These are phyloP conservation scores for Oreochromis grahami DNA, from an alignment of 2,797 vertebrate genomes.

Conservation along the genomic window DNA sequence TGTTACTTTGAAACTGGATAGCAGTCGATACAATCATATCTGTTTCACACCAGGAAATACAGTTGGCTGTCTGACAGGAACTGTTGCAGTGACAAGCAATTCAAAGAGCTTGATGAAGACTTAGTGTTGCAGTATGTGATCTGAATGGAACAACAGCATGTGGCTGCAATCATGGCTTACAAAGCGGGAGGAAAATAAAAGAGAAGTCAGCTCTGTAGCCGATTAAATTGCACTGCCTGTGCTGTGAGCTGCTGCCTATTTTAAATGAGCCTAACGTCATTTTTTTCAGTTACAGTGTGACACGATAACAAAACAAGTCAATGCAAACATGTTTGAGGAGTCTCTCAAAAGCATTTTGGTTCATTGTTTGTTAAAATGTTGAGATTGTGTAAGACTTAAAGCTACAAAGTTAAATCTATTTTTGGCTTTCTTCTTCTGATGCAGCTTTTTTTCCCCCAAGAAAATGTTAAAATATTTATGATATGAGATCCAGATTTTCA, in stretches of 20 bases:
- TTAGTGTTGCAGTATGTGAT: neutral
- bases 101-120: neutral
- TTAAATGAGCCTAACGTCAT: accelerated
- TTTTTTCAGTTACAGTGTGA: accelerated
- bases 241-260: neutral
- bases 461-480: neutral
- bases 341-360: neutral
- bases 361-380: neutral
- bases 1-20: conserved; percentile 5
- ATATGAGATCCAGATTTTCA: neutral
- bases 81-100: neutral
- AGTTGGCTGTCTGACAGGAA: neutral
- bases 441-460: neutral
- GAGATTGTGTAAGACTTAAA: neutral
- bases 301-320: accelerated
- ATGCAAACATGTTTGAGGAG: neutral
- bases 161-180: neutral
- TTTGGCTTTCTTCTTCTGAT: neutral
- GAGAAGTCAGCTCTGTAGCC: neutral
- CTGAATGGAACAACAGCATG: neutral
- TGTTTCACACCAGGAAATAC: conserved; percentile 15
- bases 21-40: conserved; percentile 26
- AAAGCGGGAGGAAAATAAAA: neutral
- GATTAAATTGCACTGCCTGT: neutral
- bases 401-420: neutral